A percentile compares a stretch with the other conserved stretches of the same genome.
Conservation (phyloP, 2,888 invertebrate genomes). For the Oscheius sp. region DNA sequence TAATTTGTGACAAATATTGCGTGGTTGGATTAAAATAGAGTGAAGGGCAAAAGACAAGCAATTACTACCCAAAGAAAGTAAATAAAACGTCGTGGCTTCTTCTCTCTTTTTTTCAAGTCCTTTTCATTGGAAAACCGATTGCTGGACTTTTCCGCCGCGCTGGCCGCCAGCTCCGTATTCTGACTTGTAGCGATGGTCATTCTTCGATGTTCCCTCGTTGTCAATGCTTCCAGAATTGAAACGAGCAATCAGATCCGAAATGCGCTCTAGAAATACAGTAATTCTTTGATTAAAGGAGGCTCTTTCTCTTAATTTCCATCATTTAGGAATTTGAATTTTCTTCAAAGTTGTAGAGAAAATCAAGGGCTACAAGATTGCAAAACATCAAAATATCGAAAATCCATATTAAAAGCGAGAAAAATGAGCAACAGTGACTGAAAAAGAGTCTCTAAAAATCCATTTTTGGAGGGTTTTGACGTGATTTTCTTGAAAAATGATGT, state of each 20-base stretch:
- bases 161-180: constrained; percentile 34
- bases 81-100: background rate
- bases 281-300: too few species aligned
- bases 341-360: too few species aligned
- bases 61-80: background rate
- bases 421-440: too few species aligned
- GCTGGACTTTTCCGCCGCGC: constrained; percentile 41
- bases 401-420: too few species aligned
- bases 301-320: too few species aligned
- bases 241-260: constrained; percentile 47
- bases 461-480: too few species aligned
- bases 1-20: background rate
- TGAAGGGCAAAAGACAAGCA: background rate
- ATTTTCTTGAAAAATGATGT: too few species aligned
- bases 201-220: constrained; percentile 31
- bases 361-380: too few species aligned
- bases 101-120: too few species aligned
- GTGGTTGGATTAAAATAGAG: background rate
- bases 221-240: constrained; percentile 45
- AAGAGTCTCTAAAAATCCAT: too few species aligned
- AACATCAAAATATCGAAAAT: too few species aligned
- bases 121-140: constrained; percentile 18
- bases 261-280: constrained; percentile 42
- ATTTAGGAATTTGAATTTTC: background rate
- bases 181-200: constrained; percentile 36